These are phyloP conservation scores for Muscidifurax raptorellus DNA, from an alignment of 1,140 invertebrate species.

Conservation along the genomic window DNA sequence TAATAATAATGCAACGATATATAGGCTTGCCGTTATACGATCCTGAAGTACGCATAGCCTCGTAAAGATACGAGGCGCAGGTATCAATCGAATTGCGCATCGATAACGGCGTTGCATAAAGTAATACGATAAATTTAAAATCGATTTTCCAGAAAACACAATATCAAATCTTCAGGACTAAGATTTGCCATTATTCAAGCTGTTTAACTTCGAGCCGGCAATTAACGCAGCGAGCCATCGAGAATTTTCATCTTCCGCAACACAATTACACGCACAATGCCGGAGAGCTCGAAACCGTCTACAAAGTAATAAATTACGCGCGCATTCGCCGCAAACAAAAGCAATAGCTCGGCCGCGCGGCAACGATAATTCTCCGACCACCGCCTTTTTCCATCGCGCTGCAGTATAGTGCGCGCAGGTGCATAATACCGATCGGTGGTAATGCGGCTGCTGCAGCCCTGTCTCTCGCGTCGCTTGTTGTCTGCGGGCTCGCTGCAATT, in stretches of 20 bases:
- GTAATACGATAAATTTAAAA: too few relatives aligned
- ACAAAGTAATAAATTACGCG: constrained; percentile 6
- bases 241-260: neutral
- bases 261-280: neutral
- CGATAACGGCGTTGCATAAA: too few relatives aligned
- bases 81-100: too few relatives aligned
- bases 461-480: constrained; percentile 26
- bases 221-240: neutral
- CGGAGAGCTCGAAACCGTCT: neutral
- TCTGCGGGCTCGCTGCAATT: constrained; percentile 70
- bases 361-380: constrained; percentile 19
- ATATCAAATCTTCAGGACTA: neutral
- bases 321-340: neutral
- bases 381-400: neutral
- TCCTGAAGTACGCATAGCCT: too few relatives aligned
- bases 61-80: too few relatives aligned
- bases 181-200: neutral
- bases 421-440: constrained; percentile 53
- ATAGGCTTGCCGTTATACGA: too few relatives aligned
- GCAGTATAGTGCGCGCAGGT: constrained; percentile 25
- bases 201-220: neutral
- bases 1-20: too few relatives aligned
- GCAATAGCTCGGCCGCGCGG: neutral
- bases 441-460: neutral
- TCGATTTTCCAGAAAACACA: neutral